phyloP scores from a whole-genome alignment of 2,797 vertebrate species.

The Holocentrus rufus region DNA sequence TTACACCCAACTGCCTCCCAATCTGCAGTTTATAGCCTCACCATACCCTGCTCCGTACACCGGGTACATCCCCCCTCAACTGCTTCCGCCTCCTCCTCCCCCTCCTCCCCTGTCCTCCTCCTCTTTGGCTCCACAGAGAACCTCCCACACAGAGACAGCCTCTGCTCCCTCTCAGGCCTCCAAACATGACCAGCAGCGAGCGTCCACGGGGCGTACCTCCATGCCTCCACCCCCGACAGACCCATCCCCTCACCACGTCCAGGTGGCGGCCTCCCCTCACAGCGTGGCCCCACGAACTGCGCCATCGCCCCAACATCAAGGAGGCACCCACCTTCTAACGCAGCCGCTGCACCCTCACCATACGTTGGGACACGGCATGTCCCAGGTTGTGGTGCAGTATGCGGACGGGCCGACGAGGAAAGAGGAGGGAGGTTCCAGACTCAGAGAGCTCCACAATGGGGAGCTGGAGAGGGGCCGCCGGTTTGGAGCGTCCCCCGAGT shows the following conservation, averaged over 20 bases:
- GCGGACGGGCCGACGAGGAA: constrained; percentile 86
- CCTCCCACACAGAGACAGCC: constrained; percentile 59
- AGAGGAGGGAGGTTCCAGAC: constrained; percentile 79
- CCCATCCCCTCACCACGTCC: constrained; percentile 86
- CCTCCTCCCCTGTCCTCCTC: constrained; percentile 83
- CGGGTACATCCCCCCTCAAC: constrained; percentile 91
- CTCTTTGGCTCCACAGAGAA: constrained; percentile 85
- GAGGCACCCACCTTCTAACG: constrained; percentile 76
- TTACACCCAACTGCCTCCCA: constrained; percentile 92
- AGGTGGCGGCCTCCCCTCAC: constrained; percentile 87
- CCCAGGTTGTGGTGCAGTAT: constrained; percentile 92
- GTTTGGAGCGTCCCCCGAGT: constrained; percentile 73
- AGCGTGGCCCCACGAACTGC: constrained; percentile 80
- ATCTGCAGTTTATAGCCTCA: constrained; percentile 93
- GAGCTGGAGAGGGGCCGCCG: constrained; percentile 90
- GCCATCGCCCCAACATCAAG: constrained; percentile 84
- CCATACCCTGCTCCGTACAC: constrained; percentile 90
- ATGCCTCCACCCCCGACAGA: constrained; percentile 84
- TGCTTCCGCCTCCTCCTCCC: constrained; percentile 88
- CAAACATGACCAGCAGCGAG: constrained; percentile 88
- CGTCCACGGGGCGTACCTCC: constrained; percentile 77
- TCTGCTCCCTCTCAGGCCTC: constrained; percentile 82
- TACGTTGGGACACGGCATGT: constrained; percentile 85
- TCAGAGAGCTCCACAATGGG: constrained; percentile 92
- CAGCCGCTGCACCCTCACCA: constrained; percentile 90